Conservation (phyloP, 64 coral and sea anemone genomes). For the Actinia equina region DNA sequence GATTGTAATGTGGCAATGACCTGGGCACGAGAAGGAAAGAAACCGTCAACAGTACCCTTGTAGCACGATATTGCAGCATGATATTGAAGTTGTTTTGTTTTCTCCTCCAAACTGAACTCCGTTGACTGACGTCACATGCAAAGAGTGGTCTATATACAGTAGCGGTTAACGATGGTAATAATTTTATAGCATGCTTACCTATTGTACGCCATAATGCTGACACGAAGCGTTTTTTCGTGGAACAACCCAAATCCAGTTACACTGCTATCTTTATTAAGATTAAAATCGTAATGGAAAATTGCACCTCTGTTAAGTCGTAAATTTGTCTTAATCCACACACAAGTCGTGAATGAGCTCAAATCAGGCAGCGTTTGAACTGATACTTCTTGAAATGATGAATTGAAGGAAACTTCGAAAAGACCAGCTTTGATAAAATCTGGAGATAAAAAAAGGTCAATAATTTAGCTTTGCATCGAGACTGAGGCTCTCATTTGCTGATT, state of each 20-base stretch:
- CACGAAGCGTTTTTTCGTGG: background rate
- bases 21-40: too few species aligned
- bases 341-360: constrained; percentile 1
- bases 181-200: background rate
- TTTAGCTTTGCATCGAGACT: background rate
- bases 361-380: background rate
- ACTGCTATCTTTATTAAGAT: background rate
- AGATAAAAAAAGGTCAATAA: background rate
- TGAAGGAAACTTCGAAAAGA: constrained; percentile 9
- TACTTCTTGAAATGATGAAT: background rate
- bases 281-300: background rate
- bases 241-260: constrained; percentile 2
- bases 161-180: too few species aligned
- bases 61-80: too few species aligned
- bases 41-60: too few species aligned
- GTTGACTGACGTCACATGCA: too few species aligned
- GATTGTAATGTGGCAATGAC: too few species aligned
- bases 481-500: background rate
- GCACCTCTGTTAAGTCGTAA: background rate
- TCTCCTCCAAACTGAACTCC: too few species aligned
- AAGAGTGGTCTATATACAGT: too few species aligned
- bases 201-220: background rate
- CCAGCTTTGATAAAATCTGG: constrained; percentile 5
- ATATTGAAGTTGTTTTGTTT: too few species aligned
- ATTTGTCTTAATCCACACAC: background rate